Evolutionary conservation across 2,113 vertebrate species (phyloP), one percentile per base, ranked within the genome.

Genomic region (Neotragus moschatus): DNA sequence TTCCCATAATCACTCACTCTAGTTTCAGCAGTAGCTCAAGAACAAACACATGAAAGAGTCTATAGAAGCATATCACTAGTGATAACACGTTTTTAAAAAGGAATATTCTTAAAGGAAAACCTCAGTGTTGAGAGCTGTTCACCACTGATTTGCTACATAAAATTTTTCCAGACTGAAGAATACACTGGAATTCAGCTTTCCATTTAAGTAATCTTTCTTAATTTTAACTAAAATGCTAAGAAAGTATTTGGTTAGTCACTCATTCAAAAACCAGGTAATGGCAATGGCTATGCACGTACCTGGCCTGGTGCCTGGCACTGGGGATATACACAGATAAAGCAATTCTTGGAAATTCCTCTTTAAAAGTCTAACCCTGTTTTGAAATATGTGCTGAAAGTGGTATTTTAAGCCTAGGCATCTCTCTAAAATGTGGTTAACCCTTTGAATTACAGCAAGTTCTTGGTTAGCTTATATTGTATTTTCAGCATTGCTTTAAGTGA

Each of bases 351-450:
- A 94, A 90, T 91, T 82, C 58, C 30, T 84, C 96, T 97, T 84
- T 88, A 92, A 95, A 93, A 81, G 14, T 75, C 92, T 66, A 96
- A 80, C 26, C 45, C 21, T 90, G 45, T 89, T 97, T 96, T 91
- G 88, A 92, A 97, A 95, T 75, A 3, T 89, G 95, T 93, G 91
- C 82, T 91, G 73, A 93, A 91, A 96, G 89, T 73, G 61, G 36
- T 53, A 98, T 96, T 95, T 97, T 49, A 97, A 97, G 45, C 49
- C 43, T 15, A 87, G 79, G 63, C 70, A 96, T 85, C 49, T 95
- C 95, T 92, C n/a, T 91, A 90, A 95, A 91, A 87, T 95, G 96
- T 84, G 96, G 95, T 87, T 96, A 88, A 87, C 58, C 66, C 66
- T 84, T 90, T 56, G 70, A 97, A 93, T 66, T 92, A 53, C 33